Evolutionary conservation across 2,113 vertebrate genomes (phyloP).

Genomic region (Cettia cetti): DNA sequence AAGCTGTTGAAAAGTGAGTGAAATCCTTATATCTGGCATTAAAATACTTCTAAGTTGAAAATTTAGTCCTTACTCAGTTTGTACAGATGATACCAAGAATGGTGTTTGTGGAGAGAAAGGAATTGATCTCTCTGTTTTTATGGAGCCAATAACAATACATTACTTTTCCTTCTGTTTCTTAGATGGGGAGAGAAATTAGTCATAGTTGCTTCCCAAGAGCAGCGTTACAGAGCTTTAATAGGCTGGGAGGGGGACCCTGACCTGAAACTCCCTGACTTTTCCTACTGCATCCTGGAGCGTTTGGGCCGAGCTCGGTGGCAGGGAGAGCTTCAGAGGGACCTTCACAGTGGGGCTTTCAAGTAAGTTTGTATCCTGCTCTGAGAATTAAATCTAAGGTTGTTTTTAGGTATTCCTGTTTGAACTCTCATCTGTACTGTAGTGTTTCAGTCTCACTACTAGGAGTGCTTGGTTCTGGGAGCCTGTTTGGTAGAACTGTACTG

Average conservation of each 20-base stretch:
- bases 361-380: conserved; percentile 40
- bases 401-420: neutral
- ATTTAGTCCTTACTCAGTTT: neutral
- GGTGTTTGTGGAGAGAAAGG: neutral
- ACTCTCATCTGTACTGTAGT: neutral
- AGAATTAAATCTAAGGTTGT: neutral
- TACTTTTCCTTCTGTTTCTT: neutral
- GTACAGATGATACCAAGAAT: neutral
- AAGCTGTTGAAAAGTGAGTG: conserved; percentile 80
- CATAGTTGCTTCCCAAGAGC: conserved; percentile 83
- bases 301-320: conserved; percentile 93
- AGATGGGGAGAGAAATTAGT: conserved; percentile 90
- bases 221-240: conserved; percentile 84
- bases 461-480: neutral
- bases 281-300: conserved; percentile 93
- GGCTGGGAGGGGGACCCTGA: conserved; percentile 87
- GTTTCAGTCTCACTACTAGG: neutral
- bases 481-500: neutral
- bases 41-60: neutral
- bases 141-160: neutral
- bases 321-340: conserved; percentile 92
- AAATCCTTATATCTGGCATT: neutral
- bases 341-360: conserved; percentile 87
- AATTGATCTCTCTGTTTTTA: neutral
- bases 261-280: conserved; percentile 83